Base-by-base conservation (phyloP, 1,140 invertebrate species). In the Uloborus diversus region DNA sequence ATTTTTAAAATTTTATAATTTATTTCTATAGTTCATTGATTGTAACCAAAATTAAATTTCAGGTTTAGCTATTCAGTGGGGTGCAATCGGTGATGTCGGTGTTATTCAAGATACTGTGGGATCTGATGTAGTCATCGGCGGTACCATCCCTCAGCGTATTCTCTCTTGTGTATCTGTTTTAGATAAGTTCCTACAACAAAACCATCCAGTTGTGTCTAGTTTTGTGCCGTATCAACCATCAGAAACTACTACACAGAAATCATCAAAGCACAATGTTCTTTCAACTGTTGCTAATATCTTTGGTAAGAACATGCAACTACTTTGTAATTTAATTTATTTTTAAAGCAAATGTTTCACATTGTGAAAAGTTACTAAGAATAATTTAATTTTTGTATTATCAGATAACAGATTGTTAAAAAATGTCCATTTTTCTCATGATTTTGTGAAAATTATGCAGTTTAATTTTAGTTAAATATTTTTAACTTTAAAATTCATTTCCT, bases 61-160 rank as follows among this genome's bases (percentile, higher is more conserved):
- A 75, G 90, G 87, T 79, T 84, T 97, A 20, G 95, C 96, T 28
- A 95, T 99, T 81, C 97, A 99, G 86, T 99, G 97, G 96, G 97
- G 97, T 82, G 96, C 96, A 51, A 95, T 99, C 84, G 97, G 96
- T 81, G 97, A 99, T 87, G 97, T 99, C 25, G 97, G 97, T 75
- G 88, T 99, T 27, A 91, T 98, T 66, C 85, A 94, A 79, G 94
- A 97, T 80, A 93, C 90, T 35, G 92, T 97, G 89, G 93, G 93
- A 27, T 96, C 96, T 85, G 94, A 97, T n/a, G 94, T 92, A 0
- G 94, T 94, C 68, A 91, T 98, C 68, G 94, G 94, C 71, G 97
- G 97, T 66, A 97, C 96, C 5, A 83, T 97, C 69, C 96, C 96
- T 3, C 97, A 99, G 87, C 89, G 94, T 59, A 96, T 99, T 87